Base-by-base conservation (phyloP, 2,797 vertebrate genomes). In the Malacoctenus gilli region DNA sequence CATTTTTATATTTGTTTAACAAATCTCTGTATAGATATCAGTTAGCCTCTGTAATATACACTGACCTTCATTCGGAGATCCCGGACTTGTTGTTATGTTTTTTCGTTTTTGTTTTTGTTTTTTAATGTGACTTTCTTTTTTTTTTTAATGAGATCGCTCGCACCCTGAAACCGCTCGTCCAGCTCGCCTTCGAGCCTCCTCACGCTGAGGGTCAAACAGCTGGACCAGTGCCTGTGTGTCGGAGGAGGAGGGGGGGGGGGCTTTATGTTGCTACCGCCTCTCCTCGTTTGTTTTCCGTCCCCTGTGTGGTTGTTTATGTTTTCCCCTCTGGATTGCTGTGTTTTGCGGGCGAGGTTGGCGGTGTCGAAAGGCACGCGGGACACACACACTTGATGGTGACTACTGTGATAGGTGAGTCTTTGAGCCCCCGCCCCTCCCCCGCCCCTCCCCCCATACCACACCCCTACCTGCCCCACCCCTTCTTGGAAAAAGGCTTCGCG, bases 1-100 rank as follows among this genome's bases (percentile, higher is more conserved):
- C 83, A 85, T 92, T 92, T 93, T 91, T 91, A 92, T 92, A 91
- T 92, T 92, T 78, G 85, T 90, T 93, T 92, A 75, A 87, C n/a
- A n/a, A 74, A 85, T 85, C 86, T 87, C 74, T 91, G 85, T 90
- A 89, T 91, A 92, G 81, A 90, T 84, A 66, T 66, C 58, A 70
- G 57, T 79, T 81, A 76, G 74, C 54, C 71, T 85, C 81, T 91
- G 88, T 91, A 91, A 91, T 76, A 89, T 91, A 89, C 75, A 84
- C 75, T 76, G 75, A 85, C 75, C n/a, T n/a, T n/a, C n/a, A n/a
- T n/a, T n/a, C n/a, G n/a, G n/a, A n/a, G n/a, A n/a, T n/a, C n/a
- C n/a, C n/a, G n/a, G n/a, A n/a, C n/a, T n/a, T n/a, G n/a, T n/a
- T n/a, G n/a, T n/a, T n/a, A 77, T 88, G 41, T 59, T 85, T 91